Evolutionary conservation across 2,113 vertebrate genomes (phyloP).

Genomic region (Entomyzon cyanotis): DNA sequence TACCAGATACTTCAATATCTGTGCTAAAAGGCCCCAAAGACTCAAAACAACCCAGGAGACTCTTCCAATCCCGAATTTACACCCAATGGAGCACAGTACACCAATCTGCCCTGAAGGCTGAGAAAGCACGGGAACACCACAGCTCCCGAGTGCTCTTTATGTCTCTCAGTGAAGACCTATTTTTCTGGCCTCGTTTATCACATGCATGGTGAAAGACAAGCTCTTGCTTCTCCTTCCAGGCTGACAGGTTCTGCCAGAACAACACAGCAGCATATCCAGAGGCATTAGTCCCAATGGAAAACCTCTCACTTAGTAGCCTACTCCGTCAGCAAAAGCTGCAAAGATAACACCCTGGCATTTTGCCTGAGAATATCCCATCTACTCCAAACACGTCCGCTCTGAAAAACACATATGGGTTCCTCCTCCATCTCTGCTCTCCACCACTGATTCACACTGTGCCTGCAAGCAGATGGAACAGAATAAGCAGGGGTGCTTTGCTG

Average conservation of each 20-base stretch:
- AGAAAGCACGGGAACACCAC: background rate
- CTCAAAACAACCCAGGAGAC: background rate
- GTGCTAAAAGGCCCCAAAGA: background rate
- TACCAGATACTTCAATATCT: background rate
- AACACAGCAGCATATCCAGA: background rate
- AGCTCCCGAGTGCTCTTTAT: background rate
- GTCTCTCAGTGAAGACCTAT: background rate
- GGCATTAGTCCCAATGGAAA: background rate
- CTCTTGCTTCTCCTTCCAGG: background rate
- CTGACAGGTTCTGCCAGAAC: background rate
- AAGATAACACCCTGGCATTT: background rate
- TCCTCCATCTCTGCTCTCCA: background rate
- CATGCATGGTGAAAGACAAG: background rate
- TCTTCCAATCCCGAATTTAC: background rate
- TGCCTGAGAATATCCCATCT: background rate
- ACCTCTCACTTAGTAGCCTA: background rate
- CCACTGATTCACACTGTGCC: background rate
- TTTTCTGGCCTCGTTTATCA: background rate
- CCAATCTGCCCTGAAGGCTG: background rate
- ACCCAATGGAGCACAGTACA: background rate
- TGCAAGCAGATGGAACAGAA: background rate
- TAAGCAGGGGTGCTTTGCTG: background rate
- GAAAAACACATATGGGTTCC: background rate
- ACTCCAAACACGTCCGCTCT: background rate
- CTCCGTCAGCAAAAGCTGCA: background rate